These are phyloP conservation scores for Campoplex capitator DNA, from an alignment of 2,888 invertebrate genomes.

Conservation along the genomic window DNA sequence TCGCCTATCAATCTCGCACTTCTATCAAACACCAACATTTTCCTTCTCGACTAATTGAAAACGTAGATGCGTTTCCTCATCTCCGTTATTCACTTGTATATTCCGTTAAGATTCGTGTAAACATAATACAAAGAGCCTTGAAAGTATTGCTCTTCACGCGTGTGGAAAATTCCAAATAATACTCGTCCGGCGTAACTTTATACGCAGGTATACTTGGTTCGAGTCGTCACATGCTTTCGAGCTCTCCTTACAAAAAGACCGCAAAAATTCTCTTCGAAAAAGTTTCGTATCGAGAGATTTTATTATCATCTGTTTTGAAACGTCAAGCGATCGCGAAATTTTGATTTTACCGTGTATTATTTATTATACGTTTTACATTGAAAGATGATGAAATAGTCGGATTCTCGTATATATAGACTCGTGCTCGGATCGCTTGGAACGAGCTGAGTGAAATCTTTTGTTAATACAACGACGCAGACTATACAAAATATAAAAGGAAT, in stretches of 20 bases:
- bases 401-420: not conserved
- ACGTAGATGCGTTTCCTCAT: constrained; percentile 10
- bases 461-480: not conserved
- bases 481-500: not conserved
- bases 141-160: constrained; percentile 10
- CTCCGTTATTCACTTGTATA: constrained; percentile 6
- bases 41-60: not conserved
- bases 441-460: not conserved
- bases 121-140: constrained; percentile 28
- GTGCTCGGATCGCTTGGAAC: not conserved
- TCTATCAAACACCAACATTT: constrained; percentile 4
- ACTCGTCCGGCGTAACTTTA: not conserved
- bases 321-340: not conserved
- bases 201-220: not conserved
- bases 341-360: not conserved
- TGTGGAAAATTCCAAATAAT: constrained; percentile 24
- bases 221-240: not conserved
- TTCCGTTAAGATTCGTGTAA: constrained; percentile 29
- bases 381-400: not conserved
- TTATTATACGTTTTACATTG: not conserved
- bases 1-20: constrained; percentile 8
- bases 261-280: not conserved
- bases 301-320: not conserved
- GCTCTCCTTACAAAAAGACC: constrained; percentile 1
- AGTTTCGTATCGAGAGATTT: not conserved